phyloP scores from a whole-genome alignment of 2,888 invertebrate species.

The Branchellion lobata region DNA sequence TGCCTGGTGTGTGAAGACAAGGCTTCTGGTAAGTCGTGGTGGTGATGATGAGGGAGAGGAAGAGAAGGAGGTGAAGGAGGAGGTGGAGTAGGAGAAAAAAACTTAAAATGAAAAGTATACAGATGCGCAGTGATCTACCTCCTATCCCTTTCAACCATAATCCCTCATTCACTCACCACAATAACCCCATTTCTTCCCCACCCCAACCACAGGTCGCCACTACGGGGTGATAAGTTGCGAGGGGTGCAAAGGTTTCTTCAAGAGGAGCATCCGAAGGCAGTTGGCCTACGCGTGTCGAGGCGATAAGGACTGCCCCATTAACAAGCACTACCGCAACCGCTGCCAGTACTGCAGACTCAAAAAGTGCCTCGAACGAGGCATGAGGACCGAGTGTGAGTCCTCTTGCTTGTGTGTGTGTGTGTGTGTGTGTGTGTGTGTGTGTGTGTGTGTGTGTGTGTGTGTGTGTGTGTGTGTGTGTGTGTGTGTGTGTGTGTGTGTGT shows the following conservation, averaged over 20 bases:
- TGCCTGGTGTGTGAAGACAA: slow-evolving; percentile 94
- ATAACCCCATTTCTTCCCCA: not conserved
- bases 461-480: slow-evolving; percentile 21
- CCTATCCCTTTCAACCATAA: no score
- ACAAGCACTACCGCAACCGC: slow-evolving; percentile 94
- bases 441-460: slow-evolving; percentile 1
- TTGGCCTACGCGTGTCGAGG: slow-evolving; percentile 94
- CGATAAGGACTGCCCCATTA: slow-evolving; percentile 93
- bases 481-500: slow-evolving; percentile 25
- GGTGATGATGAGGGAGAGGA: no score
- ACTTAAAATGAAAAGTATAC: no score
- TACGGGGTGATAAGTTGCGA: slow-evolving; percentile 88
- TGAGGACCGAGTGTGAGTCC: slow-evolving; percentile 94
- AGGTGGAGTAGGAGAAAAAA: no score
- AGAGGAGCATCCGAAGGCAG: slow-evolving; percentile 92
- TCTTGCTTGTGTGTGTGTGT: not conserved
- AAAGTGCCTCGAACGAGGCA: slow-evolving; percentile 94
- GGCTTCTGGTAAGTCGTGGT: slow-evolving; percentile 72
- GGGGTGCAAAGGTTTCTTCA: slow-evolving; percentile 98
- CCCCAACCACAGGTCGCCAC: slow-evolving; percentile 70
- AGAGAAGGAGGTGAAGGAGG: no score
- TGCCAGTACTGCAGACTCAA: slow-evolving; percentile 97
- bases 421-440: not conserved
- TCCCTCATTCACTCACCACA: not conserved
- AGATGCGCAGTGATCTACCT: no score